Evolutionary conservation across 1,140 invertebrate species (phyloP).

Genomic region (Eubasilissa regina): DNA sequence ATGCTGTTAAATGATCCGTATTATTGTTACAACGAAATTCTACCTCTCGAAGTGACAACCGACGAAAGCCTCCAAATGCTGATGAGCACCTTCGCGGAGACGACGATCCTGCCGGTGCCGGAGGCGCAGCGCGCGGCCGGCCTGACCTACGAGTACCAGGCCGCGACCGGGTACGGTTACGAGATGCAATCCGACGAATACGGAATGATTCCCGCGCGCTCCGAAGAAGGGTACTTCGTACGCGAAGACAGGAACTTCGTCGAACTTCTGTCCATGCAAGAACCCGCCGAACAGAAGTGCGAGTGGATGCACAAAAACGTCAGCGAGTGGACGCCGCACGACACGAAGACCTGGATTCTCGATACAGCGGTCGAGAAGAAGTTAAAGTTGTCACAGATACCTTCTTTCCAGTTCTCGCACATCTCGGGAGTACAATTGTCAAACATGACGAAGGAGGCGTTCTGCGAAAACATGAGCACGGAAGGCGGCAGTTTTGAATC

Average conservation of each 20-base stretch:
- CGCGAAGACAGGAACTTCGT: not conserved
- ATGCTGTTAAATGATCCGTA: not conserved
- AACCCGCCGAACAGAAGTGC: not conserved
- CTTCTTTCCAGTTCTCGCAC: slow-evolving; percentile 28
- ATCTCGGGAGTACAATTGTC: slow-evolving; percentile 35
- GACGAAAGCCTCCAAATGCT: not conserved
- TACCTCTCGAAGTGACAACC: not conserved
- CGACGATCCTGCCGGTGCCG: not conserved
- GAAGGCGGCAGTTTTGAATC: not conserved
- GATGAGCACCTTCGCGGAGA: not conserved
- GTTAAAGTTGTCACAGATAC: slow-evolving; percentile 9
- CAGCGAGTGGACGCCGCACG: slow-evolving; percentile 31
- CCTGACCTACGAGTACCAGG: not conserved
- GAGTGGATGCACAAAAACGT: slow-evolving; percentile 47
- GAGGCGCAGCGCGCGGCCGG: not conserved
- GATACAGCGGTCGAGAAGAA: slow-evolving; percentile 29
- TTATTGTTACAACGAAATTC: not conserved
- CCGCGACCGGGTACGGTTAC: not conserved
- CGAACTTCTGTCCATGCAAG: not conserved
- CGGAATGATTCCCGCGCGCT: not conserved
- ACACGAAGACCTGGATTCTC: slow-evolving; percentile 47
- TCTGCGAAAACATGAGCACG: slow-evolving; percentile 38
- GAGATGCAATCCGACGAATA: no score
- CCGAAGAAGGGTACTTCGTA: not conserved
- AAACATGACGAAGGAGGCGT: slow-evolving; percentile 32